Base-by-base conservation (phyloP, 2,888 invertebrate species). In the Lypha dubia region DNA sequence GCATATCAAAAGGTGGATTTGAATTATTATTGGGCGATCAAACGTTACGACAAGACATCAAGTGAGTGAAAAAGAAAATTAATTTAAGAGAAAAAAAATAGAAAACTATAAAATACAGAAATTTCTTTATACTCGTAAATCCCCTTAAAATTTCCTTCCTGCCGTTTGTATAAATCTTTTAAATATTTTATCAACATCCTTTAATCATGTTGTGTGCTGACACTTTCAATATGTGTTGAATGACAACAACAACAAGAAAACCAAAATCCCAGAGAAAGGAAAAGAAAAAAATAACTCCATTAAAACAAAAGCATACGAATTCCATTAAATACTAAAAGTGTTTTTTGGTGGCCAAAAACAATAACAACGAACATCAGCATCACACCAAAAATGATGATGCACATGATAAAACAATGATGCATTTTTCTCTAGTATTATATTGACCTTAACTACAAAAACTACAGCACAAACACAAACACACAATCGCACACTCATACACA, bases 1-100 rank as follows among this genome's bases (percentile, higher is more conserved):
- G 92, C 92, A 92, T 92, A 92, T 92, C 92, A 92, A 92, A 91
- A 90, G 92, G 92, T 87, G 91, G 92, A 88, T 92, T 92, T 86
- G 92, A 92, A 88, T 88, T 92, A 87, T 89, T 92, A 88, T 87
- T 92, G 85, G 92, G 92, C 65, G 92, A 92, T 89, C 92, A 91
- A 88, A 88, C 88, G 86, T 85, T 91, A 86, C 89, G 92, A 76
- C 91, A 89, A 77, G 92, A 92, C 81, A 87, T 89, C 53, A 89
- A 92, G 92, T 92, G 76, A 91, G 89, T 89, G 20, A 49, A 38
- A 62, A 3, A n/a, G n/a, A 0, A 44, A 79, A 53, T n/a, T 1
- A 17, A 20, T 49, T 13, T 20, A 6, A n/a, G 5, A 28, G 2
- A 22, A 15, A 41, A 9, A 13, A 53, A 62, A 28, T 44, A 3